phyloP scores from a whole-genome alignment of 2,797 vertebrate species.

The Limosa lapponica region DNA sequence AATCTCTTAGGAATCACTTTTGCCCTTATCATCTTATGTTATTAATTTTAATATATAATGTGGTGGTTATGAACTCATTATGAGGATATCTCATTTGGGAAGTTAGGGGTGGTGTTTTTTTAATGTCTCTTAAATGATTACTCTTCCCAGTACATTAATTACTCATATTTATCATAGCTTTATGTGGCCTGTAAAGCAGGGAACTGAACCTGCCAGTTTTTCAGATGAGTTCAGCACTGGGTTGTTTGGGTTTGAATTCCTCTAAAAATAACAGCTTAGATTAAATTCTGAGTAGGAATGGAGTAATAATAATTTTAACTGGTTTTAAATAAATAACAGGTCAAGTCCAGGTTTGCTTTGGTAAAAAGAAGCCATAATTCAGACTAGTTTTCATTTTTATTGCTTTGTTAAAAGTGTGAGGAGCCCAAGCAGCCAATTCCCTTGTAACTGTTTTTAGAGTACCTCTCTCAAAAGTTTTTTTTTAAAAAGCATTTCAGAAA shows the following conservation, averaged over 20 bases:
- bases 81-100: not conserved
- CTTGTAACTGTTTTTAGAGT: not conserved
- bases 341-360: not conserved
- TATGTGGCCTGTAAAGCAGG: not conserved
- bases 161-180: not conserved
- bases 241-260: not conserved
- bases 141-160: not conserved
- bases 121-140: not conserved
- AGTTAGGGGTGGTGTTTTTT: rapidly evolving
- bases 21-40: not conserved
- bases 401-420: not conserved
- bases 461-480: not conserved
- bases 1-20: not conserved
- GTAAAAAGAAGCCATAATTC: not conserved
- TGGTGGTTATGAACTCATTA: not conserved
- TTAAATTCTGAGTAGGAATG: not conserved
- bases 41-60: not conserved
- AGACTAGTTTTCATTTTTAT: not conserved
- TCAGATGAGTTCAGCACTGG: not conserved
- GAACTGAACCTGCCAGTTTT: not conserved
- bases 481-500: not conserved
- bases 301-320: not conserved
- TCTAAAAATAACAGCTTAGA: not conserved
- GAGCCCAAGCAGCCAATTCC: not conserved
- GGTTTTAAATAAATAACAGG: not conserved